Conservation (phyloP, 2,888 invertebrate genomes). For the Lepidonotus clava region DNA sequence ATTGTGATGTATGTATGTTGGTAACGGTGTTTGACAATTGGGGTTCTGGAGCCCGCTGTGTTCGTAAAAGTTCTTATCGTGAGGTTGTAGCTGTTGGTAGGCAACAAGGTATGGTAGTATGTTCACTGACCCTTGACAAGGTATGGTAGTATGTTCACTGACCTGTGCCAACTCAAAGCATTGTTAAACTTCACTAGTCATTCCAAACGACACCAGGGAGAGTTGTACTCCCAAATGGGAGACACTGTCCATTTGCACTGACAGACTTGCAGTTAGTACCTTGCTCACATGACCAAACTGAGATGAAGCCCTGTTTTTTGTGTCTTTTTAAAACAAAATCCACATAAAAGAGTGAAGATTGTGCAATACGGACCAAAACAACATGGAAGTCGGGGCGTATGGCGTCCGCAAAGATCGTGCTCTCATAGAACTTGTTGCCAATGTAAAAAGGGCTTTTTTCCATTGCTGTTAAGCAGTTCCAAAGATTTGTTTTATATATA, state of each 20-base stretch:
- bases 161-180: constrained; percentile 48
- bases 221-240: background rate
- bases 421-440: constrained; percentile 41
- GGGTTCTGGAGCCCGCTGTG: background rate
- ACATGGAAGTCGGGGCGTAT: constrained; percentile 21
- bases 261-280: constrained; percentile 40
- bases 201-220: constrained; percentile 45
- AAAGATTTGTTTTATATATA: constrained; percentile 57
- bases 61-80: constrained; percentile 36
- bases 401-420: constrained; percentile 48
- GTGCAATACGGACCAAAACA: constrained; percentile 3
- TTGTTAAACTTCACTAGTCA: constrained; percentile 54
- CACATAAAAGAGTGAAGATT: constrained; percentile 10
- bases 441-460: constrained; percentile 52
- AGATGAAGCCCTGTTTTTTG: constrained; percentile 5
- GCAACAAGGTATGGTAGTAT: background rate
- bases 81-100: constrained; percentile 41
- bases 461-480: constrained; percentile 58
- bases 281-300: constrained; percentile 47
- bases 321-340: too few relatives aligned
- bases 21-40: background rate
- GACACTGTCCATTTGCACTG: constrained; percentile 50
- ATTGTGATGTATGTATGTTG: background rate
- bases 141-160: background rate
- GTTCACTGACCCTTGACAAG: constrained; percentile 32